phyloP scores from a whole-genome alignment of 2,888 invertebrate species.

The Azorinus chamasolen region DNA sequence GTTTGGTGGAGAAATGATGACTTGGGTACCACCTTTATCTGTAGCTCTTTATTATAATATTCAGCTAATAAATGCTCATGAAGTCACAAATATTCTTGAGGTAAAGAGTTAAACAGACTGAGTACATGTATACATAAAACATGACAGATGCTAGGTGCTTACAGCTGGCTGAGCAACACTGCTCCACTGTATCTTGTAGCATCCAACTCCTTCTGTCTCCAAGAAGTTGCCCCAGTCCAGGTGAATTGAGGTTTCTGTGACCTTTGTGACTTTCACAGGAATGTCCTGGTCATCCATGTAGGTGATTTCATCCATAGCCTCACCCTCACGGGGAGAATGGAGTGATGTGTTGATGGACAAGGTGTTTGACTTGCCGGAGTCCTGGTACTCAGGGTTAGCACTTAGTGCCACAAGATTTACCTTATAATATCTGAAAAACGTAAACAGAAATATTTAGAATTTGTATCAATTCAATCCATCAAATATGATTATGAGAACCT shows the following conservation, averaged over 20 bases:
- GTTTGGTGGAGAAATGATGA: no score
- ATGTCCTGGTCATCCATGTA: constrained; percentile 79
- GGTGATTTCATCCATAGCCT: constrained; percentile 70
- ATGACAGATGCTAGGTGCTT: no score
- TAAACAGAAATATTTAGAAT: no score
- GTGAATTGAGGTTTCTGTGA: constrained; percentile 83
- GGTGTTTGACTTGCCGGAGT: constrained; percentile 83
- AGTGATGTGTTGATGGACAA: constrained; percentile 79
- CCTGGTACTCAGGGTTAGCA: constrained; percentile 77
- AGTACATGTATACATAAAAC: constrained; percentile 5
- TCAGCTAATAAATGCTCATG: no score
- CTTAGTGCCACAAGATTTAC: constrained; percentile 83
- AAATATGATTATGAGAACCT: no score
- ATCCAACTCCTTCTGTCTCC: constrained; percentile 79
- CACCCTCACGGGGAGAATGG: constrained; percentile 64
- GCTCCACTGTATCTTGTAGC: constrained; percentile 85
- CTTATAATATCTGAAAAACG: constrained; percentile 81
- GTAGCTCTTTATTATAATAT: no score
- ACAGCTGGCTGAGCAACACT: constrained; percentile 86
- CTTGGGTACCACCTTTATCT: no score
- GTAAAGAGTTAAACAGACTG: no score
- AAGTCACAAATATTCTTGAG: no score
- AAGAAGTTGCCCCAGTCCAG: constrained; percentile 84
- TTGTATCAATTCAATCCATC: no score
- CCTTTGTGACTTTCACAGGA: constrained; percentile 81